Evolutionary conservation across 2,113 vertebrate genomes (phyloP).

Genomic region (Istiophorus platypterus): DNA sequence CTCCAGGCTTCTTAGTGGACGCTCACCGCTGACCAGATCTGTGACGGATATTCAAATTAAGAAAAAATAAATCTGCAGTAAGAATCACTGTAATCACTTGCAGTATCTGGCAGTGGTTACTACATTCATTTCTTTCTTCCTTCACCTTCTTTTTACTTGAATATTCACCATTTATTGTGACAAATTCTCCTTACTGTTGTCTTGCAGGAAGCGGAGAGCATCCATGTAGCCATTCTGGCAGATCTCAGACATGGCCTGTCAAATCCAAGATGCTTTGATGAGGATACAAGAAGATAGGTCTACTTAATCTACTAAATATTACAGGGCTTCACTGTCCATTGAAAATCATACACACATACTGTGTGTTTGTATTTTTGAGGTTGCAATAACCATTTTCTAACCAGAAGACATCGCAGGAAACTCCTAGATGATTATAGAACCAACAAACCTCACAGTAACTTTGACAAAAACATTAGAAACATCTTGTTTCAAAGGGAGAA

Average conservation of each 20-base stretch:
- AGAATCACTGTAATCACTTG: not conserved
- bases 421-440: too few species aligned
- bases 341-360: too few species aligned
- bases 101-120: not conserved
- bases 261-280: slow-evolving; percentile 16
- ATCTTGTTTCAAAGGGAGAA: too few species aligned
- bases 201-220: slow-evolving; percentile 85
- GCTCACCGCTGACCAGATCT: slow-evolving; percentile 81
- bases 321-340: not conserved
- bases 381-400: not conserved
- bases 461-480: not conserved
- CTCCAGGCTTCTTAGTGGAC: slow-evolving; percentile 55
- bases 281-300: not conserved
- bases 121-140: not conserved
- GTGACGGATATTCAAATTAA: not conserved
- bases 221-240: slow-evolving; percentile 90
- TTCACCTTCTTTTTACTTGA: not conserved
- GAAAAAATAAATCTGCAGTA: not conserved
- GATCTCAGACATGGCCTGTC: slow-evolving; percentile 86
- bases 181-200: slow-evolving; percentile 82
- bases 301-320: not conserved
- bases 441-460: too few species aligned
- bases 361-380: too few species aligned
- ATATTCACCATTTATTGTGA: not conserved
- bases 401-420: not conserved